These are phyloP conservation scores for Heteromormyrus szaboi DNA, from an alignment of 2,797 vertebrate species.

Conservation along the genomic window DNA sequence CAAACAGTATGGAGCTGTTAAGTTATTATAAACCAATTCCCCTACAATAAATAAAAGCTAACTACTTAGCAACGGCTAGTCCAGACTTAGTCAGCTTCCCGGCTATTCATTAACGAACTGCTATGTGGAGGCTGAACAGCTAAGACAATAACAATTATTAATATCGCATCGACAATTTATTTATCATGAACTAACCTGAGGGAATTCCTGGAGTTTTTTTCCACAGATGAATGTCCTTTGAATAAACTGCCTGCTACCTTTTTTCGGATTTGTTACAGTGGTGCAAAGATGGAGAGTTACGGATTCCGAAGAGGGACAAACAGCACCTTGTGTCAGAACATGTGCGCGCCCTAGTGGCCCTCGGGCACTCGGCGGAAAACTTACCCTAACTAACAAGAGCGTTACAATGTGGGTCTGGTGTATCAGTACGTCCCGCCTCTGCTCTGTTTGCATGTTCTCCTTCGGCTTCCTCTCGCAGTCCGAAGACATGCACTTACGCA, in stretches of 20 bases:
- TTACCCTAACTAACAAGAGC: neutral
- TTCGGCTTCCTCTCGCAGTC: neutral
- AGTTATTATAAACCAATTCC: neutral
- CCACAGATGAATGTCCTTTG: slow-evolving; percentile 25
- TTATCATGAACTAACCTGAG: slow-evolving; percentile 6
- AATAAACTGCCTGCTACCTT: slow-evolving; percentile 24
- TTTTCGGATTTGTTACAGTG: neutral
- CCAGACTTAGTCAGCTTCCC: neutral
- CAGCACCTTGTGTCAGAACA: neutral
- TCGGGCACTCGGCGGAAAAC: no score
- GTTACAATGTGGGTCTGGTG: neutral
- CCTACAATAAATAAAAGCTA: neutral
- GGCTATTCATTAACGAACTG: neutral
- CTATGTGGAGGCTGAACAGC: neutral
- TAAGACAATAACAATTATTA: neutral
- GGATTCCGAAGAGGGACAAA: slow-evolving; percentile 31
- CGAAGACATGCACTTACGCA: neutral
- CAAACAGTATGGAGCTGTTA: neutral
- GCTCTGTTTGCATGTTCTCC: neutral
- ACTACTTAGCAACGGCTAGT: neutral
- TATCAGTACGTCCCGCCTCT: neutral
- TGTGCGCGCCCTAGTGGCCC: slow-evolving; percentile 4
- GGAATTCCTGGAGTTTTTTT: slow-evolving; percentile 24
- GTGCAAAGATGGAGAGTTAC: slow-evolving; percentile 34
- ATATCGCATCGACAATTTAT: neutral